Base-by-base conservation (phyloP, 1,140 invertebrate species). In the Cryptotermes secundus region DNA sequence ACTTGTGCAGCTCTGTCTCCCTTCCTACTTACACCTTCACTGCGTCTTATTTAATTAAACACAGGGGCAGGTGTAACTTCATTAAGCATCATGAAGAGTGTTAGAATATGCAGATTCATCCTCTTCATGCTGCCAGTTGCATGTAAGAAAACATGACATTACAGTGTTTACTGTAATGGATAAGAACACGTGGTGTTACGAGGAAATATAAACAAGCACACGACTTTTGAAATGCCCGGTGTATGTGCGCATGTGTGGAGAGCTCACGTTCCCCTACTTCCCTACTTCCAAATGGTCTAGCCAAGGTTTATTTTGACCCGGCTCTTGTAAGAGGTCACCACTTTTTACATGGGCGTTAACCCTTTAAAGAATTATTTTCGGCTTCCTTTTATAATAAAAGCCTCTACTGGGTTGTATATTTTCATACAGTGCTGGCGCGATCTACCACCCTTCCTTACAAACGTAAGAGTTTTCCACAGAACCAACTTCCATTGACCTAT, bases 301-400 rank as follows among this genome's bases (percentile, higher is more conserved):
- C 59, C 26, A 72, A 14, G 26, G 59, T 1, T 72, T 31, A 72
- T n/a, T 72, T 72, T 72, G 59, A 72, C 59, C 59, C 59, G 26
- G 16, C 26, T 72, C 59, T 31, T 72, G 6, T 72, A 14, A 72
- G 59, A 81, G 80, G 80, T 81, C 42, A 81, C n/a, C 80, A 38
- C 80, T 81, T 35, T 1, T 81, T 81, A 81, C 34, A 81, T 81
- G 80, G 80, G 80, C 80, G 80, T 81, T 81, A 81, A 36, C 80
- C 42, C 80, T 81, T 81, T 81, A 81, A 36, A 81, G 80, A 72
- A n/a, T 81, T 45, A n/a, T 81, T 81, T 35, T 81, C 80, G 80
- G 80, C 80, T 81, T 24, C 80, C 80, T 81, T 81, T 81, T 38
- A 26, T 38, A 81, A 38, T 38, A 81, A 45, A 81, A 81, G 34